phyloP scores from a whole-genome alignment of 2,888 invertebrate genomes.

The Nephrotoma appendiculata region DNA sequence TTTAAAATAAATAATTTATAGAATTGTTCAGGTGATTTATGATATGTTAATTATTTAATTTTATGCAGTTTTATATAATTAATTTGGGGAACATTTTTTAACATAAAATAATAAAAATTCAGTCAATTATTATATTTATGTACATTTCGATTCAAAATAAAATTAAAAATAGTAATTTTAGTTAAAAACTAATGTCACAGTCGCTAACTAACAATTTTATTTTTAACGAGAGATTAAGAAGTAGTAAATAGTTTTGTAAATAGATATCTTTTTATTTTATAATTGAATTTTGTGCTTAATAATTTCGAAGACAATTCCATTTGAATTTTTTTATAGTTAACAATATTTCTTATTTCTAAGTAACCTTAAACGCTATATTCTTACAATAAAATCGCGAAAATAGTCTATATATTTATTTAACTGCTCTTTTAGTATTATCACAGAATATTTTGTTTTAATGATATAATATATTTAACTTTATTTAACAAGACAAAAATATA shows the following conservation, averaged over 20 bases:
- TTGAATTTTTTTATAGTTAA: background rate
- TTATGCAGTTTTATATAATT: background rate
- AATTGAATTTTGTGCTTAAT: background rate
- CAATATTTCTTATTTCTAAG: background rate
- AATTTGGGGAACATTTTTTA: background rate
- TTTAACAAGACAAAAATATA: background rate
- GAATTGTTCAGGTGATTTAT: background rate
- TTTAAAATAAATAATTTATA: background rate
- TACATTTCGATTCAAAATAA: background rate
- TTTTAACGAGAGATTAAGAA: background rate
- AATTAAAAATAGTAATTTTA: background rate
- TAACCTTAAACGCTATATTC: background rate
- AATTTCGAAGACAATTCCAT: background rate
- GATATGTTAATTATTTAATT: background rate
- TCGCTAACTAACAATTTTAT: background rate
- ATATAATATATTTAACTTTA: background rate
- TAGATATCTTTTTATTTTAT: background rate
- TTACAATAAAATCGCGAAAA: background rate
- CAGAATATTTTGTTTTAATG: background rate
- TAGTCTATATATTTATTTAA: background rate
- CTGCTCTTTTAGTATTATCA: background rate
- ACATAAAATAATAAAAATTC: background rate
- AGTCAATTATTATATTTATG: background rate
- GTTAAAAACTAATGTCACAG: background rate
- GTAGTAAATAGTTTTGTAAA: background rate